These are phyloP conservation scores for Pseudococcus viburni DNA, from an alignment of 2,888 invertebrate genomes.

Conservation along the genomic window DNA sequence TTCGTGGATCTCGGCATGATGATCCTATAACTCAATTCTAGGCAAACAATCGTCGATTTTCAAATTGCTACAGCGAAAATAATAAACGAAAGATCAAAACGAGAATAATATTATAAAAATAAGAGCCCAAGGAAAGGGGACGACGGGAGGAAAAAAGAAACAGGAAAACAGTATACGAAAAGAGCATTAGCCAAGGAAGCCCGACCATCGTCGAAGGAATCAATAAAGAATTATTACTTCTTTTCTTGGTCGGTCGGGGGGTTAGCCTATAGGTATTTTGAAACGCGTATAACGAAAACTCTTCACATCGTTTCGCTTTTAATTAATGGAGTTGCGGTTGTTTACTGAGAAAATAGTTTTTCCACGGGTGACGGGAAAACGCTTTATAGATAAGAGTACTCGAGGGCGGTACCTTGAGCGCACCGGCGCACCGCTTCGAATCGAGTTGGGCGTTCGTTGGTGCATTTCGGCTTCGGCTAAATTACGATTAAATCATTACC, in stretches of 20 bases:
- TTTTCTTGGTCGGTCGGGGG: conserved; percentile 21
- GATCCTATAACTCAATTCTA: background rate
- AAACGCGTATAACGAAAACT: conserved; percentile 56
- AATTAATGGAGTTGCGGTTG: conserved; percentile 62
- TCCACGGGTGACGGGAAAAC: conserved; percentile 52
- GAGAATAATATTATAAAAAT: conserved; percentile 1
- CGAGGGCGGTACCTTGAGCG: conserved; percentile 58
- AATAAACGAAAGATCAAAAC: background rate
- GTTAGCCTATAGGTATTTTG: conserved; percentile 59
- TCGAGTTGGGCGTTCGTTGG: conserved; percentile 21
- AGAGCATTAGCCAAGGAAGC: conserved; percentile 8
- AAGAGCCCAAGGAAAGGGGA: background rate
- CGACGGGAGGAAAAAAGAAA: background rate
- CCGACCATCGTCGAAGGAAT: background rate
- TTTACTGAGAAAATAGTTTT: conserved; percentile 64
- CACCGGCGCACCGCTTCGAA: conserved; percentile 55
- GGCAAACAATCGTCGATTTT: background rate
- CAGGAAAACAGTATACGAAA: conserved; percentile 26
- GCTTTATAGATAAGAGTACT: conserved; percentile 45
- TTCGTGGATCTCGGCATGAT: no score
- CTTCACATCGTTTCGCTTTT: conserved; percentile 60
- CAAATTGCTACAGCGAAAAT: background rate
- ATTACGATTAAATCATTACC: conserved; percentile 40
- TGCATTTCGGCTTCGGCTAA: conserved; percentile 1
- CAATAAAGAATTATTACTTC: conserved; percentile 57